Conservation (phyloP, 2,113 vertebrate species). For the Pycnonotus jocosus region DNA sequence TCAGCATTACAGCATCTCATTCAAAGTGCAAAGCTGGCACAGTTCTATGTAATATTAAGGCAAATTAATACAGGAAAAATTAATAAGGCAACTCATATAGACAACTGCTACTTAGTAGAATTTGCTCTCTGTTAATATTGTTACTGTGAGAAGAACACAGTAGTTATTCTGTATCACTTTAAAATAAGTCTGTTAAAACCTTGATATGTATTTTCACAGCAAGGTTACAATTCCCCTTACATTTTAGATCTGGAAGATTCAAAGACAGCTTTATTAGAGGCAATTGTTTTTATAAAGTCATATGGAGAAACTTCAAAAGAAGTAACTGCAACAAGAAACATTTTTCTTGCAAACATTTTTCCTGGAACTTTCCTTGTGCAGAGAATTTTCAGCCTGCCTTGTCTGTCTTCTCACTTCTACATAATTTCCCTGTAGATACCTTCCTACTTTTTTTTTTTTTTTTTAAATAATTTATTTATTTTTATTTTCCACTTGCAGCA, state of each 20-base stretch:
- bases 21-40: background rate
- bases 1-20: background rate
- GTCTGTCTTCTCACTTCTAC: background rate
- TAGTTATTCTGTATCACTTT: background rate
- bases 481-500: background rate
- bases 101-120: background rate
- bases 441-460: background rate
- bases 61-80: background rate
- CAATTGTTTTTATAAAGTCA: background rate
- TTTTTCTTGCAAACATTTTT: background rate
- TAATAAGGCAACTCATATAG: background rate
- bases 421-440: background rate
- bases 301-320: background rate
- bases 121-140: background rate
- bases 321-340: background rate
- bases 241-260: background rate
- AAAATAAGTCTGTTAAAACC: background rate
- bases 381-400: background rate
- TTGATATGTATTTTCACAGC: background rate
- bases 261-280: background rate
- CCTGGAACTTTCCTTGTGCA: background rate
- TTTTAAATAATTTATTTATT: background rate
- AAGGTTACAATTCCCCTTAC: background rate
- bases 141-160: background rate
- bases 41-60: background rate